A percentile compares a stretch with the other conserved stretches of the same genome.
These are phyloP conservation scores for Drosophila melanosoma DNA, from an alignment of 2,888 invertebrate species.

Conservation along the genomic window DNA sequence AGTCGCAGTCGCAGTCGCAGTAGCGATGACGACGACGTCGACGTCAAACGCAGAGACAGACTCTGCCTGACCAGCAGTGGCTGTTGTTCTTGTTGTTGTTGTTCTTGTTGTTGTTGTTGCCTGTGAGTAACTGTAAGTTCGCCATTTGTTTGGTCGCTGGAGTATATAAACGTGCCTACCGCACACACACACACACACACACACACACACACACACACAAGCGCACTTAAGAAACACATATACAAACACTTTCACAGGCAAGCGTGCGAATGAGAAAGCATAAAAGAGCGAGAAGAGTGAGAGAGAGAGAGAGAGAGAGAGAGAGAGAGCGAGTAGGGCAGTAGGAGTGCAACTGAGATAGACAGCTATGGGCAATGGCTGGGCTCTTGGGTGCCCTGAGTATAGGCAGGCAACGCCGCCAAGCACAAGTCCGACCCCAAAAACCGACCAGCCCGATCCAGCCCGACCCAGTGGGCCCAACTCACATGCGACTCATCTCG, in stretches of 20 bases:
- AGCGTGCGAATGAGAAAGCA: not conserved
- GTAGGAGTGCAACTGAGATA: not conserved
- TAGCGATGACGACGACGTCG: conserved; percentile 22
- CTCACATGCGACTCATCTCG: conserved; percentile 5
- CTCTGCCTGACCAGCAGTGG: conserved; percentile 53
- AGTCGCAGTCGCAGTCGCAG: not conserved
- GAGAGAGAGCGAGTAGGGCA: not conserved
- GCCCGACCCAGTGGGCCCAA: not conserved
- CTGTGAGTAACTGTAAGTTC: conserved; percentile 52
- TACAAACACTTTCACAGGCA: conserved; percentile 40
- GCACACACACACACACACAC: conserved; percentile 25
- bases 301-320: conserved; percentile 4
- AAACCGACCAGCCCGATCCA: not conserved
- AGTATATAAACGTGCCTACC: conserved; percentile 71
- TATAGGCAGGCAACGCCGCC: conserved; percentile 2
- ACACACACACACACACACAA: conserved; percentile 26
- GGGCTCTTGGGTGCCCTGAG: conserved; percentile 21
- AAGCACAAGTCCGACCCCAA: not conserved
- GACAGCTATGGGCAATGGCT: conserved; percentile 17
- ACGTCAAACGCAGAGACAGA: conserved; percentile 48
- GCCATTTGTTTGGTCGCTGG: conserved; percentile 63
- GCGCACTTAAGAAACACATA: conserved; percentile 1
- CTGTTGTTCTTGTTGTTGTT: conserved; percentile 24
- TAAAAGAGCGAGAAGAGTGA: not conserved
- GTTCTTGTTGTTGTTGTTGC: conserved; percentile 40